phyloP scores from a whole-genome alignment of 2,797 vertebrate genomes.

The Thamnophis elegans region DNA sequence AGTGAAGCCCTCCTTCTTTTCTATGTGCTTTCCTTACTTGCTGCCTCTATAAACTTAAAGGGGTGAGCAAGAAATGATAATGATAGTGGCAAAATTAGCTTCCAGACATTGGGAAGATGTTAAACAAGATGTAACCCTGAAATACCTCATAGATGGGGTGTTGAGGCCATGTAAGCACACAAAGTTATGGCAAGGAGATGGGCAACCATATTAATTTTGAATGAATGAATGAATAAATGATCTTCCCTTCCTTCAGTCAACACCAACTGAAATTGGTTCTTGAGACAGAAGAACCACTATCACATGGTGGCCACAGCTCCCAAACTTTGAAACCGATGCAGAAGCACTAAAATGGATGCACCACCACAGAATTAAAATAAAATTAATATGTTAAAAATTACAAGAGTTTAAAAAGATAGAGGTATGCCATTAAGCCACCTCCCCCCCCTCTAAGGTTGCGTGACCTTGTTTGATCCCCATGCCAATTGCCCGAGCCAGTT shows the following conservation, averaged over 20 bases:
- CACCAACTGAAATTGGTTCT: neutral
- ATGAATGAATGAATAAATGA: too few species aligned
- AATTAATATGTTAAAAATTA: neutral
- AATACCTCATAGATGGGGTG: neutral
- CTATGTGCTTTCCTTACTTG: neutral
- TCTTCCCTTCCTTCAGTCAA: neutral
- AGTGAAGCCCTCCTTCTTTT: neutral
- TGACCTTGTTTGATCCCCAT: neutral
- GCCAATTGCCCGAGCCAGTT: neutral
- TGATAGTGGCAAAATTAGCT: neutral
- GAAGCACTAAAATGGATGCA: neutral
- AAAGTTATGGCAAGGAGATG: neutral
- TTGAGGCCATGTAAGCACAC: neutral
- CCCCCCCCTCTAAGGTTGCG: accelerated
- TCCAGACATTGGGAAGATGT: neutral
- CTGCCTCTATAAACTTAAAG: neutral
- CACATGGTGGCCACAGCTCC: neutral
- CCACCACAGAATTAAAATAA: neutral
- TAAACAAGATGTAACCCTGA: neutral
- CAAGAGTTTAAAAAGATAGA: neutral
- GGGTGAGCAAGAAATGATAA: neutral
- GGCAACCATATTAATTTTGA: neutral
- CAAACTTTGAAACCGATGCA: neutral
- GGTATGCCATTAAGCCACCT: neutral
- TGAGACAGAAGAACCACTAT: neutral